phyloP scores from a whole-genome alignment of 2,888 invertebrate species.

The Leptinotarsa tumamoca region DNA sequence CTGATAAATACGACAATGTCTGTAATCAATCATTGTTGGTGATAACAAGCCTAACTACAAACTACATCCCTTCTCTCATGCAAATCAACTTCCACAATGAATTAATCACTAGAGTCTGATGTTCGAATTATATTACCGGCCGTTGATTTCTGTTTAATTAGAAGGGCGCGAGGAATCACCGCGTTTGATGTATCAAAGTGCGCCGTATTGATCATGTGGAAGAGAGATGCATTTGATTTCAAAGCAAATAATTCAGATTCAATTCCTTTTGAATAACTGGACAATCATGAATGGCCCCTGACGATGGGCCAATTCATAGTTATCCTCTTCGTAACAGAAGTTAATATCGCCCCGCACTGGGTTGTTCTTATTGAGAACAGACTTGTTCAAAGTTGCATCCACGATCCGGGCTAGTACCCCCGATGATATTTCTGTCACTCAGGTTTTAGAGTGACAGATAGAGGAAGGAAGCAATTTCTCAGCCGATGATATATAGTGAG shows the following conservation, averaged over 20 bases:
- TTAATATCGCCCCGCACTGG: too few species aligned
- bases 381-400: too few species aligned
- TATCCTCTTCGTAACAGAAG: too few species aligned
- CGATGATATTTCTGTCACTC: too few species aligned
- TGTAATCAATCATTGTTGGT: conserved; percentile 26
- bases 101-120: conserved; percentile 2
- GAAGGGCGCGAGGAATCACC: background rate
- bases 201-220: background rate
- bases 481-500: too few species aligned
- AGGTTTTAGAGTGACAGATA: too few species aligned
- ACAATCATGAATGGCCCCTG: too few species aligned
- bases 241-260: background rate
- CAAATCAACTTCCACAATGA: conserved; percentile 25
- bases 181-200: background rate
- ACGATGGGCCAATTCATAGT: too few species aligned
- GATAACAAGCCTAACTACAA: conserved; percentile 20
- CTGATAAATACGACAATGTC: conserved; percentile 12
- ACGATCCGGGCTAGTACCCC: too few species aligned
- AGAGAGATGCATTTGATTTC: background rate
- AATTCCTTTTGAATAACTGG: too few species aligned
- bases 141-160: conserved; percentile 16
- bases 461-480: too few species aligned
- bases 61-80: conserved; percentile 22
- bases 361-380: too few species aligned
- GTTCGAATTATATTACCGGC: conserved; percentile 15